These are phyloP conservation scores for Acanthurus tractus DNA, from an alignment of 2,797 vertebrate genomes.

Conservation along the genomic window DNA sequence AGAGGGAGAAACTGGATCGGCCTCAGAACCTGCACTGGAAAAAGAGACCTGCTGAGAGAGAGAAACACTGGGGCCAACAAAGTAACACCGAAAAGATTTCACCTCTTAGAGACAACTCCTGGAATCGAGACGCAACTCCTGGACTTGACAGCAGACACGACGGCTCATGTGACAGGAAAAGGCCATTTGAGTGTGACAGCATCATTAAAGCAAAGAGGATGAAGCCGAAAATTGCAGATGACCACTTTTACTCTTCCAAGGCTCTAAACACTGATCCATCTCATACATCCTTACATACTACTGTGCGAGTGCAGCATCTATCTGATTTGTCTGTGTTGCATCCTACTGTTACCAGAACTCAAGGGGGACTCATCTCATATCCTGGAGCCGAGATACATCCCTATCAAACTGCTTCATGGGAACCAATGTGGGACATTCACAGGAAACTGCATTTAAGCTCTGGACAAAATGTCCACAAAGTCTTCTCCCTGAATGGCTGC, in stretches of 20 bases:
- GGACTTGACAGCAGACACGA: constrained; percentile 26
- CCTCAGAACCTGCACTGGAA: constrained; percentile 12
- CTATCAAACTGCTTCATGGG: constrained; percentile 59
- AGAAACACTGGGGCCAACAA: constrained; percentile 18
- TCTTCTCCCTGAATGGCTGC: constrained; percentile 35
- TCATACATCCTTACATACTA: constrained; percentile 13
- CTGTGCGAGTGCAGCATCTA: constrained; percentile 3
- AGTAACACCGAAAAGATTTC: constrained; percentile 27
- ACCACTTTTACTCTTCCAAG: constrained; percentile 7
- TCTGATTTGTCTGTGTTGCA: background rate
- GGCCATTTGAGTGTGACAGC: constrained; percentile 37
- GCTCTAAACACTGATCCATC: constrained; percentile 9
- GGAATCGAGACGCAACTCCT: constrained; percentile 20
- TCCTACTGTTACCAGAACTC: background rate
- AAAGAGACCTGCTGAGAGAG: constrained; percentile 40
- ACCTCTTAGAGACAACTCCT: constrained; percentile 26
- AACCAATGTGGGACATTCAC: constrained; percentile 37
- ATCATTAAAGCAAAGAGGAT: constrained; percentile 58
- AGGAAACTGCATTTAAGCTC: constrained; percentile 34
- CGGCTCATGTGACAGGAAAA: constrained; percentile 58
- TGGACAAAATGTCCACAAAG: constrained; percentile 49
- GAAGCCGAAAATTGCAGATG: constrained; percentile 56
- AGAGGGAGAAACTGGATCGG: constrained; percentile 36
- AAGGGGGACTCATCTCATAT: constrained; percentile 30
- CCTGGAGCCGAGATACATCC: constrained; percentile 45